Conservation (phyloP, 2,797 vertebrate genomes). For the Helicolenus hilgendorfi region DNA sequence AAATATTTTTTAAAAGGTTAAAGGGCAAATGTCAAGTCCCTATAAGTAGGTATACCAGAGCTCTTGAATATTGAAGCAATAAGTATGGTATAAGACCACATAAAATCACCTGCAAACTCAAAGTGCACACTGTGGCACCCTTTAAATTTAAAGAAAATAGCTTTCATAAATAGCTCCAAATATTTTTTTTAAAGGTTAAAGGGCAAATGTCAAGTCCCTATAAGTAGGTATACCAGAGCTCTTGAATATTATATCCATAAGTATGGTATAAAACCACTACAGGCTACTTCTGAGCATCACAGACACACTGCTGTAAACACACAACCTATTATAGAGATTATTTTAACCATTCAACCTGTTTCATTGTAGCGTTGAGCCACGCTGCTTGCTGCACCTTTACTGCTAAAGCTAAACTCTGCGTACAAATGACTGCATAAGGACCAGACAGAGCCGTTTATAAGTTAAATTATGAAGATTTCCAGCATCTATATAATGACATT, state of each 20-base stretch:
- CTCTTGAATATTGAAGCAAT: background rate
- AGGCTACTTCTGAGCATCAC: background rate
- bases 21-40: background rate
- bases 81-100: background rate
- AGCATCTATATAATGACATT: background rate
- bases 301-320: constrained; percentile 15
- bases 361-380: constrained; percentile 74
- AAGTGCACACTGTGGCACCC: too few relatives aligned
- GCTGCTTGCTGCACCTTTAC: constrained; percentile 48
- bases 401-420: constrained; percentile 19
- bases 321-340: constrained; percentile 9
- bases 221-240: background rate
- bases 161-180: background rate
- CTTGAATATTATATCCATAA: background rate
- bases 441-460: background rate
- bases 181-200: background rate
- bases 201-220: background rate
- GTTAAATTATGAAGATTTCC: background rate
- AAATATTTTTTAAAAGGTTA: background rate
- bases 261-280: background rate
- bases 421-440: constrained; percentile 9
- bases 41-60: background rate
- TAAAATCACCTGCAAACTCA: too few relatives aligned
- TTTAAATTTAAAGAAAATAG: background rate
- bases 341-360: constrained; percentile 75